These are phyloP conservation scores for Reticulitermes lucifugus DNA, from an alignment of 2,888 invertebrate genomes.

Conservation along the genomic window DNA sequence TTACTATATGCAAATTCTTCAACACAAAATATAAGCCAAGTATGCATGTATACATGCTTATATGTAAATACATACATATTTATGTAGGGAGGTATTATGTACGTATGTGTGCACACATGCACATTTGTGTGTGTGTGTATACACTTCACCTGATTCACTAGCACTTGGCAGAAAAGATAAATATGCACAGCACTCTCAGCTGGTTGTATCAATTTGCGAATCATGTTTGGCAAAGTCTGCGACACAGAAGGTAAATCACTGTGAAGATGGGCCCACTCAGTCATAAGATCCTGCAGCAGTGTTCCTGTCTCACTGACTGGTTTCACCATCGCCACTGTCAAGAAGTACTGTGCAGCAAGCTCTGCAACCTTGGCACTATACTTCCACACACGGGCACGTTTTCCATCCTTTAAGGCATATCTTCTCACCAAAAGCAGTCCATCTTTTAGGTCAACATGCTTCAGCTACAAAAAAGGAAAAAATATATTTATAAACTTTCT, in stretches of 20 bases:
- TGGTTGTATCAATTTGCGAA: conserved; percentile 63
- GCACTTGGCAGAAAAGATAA: conserved; percentile 72
- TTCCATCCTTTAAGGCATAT: conserved; percentile 60
- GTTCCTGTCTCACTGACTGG: conserved; percentile 62
- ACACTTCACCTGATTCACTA: conserved; percentile 62
- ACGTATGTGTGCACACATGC: no score
- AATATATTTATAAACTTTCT: not conserved
- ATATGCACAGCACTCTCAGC: conserved; percentile 76
- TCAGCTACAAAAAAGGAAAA: conserved; percentile 64
- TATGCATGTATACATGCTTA: no score
- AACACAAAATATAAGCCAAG: no score
- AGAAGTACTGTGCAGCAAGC: conserved; percentile 68
- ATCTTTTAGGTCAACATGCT: conserved; percentile 67
- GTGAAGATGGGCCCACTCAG: conserved; percentile 61
- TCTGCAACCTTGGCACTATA: conserved; percentile 69
- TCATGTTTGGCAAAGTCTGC: conserved; percentile 60
- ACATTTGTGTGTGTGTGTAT: no score
- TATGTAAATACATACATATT: no score
- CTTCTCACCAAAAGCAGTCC: conserved; percentile 69
- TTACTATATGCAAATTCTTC: no score
- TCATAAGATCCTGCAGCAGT: conserved; percentile 60
- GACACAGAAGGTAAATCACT: conserved; percentile 54
- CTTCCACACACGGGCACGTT: conserved; percentile 63
- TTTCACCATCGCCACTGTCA: conserved; percentile 68
- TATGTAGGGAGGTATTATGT: no score